Evolutionary conservation across 2,113 vertebrate genomes (phyloP).

Genomic region (Diadophis punctatus): DNA sequence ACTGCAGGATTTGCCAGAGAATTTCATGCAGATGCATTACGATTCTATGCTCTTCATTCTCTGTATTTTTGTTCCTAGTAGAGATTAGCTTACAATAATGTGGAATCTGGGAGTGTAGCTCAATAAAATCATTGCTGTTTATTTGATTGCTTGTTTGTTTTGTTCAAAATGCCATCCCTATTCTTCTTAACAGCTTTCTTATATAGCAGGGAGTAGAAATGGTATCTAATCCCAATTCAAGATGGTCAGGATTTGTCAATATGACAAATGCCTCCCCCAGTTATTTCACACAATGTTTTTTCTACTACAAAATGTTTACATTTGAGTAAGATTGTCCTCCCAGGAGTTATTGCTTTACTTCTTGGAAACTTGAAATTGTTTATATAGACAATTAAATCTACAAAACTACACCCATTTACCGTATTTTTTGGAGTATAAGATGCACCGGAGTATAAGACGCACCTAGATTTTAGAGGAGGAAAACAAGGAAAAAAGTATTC

Average conservation of each 20-base stretch:
- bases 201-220: conserved; percentile 60
- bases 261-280: background rate
- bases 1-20: background rate
- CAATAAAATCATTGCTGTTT: conserved; percentile 21
- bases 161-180: conserved; percentile 58
- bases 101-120: conserved; percentile 5
- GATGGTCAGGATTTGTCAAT: conserved; percentile 21
- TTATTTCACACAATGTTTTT: conserved; percentile 51
- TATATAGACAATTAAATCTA: background rate
- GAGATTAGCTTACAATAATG: background rate
- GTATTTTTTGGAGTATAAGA: too few relatives aligned
- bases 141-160: conserved; percentile 10
- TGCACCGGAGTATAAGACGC: too few relatives aligned
- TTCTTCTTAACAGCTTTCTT: conserved; percentile 65
- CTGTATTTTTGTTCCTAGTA: rapidly evolving
- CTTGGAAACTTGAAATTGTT: conserved; percentile 42
- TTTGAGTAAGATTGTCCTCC: conserved; percentile 48
- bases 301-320: background rate
- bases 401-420: conserved; percentile 2
- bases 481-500: too few relatives aligned
- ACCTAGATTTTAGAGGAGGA: too few relatives aligned
- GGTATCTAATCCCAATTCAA: conserved; percentile 59
- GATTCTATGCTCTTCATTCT: background rate
- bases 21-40: conserved; percentile 1
- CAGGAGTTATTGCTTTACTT: conserved; percentile 33